Evolutionary conservation across 2,113 vertebrate genomes (phyloP).

Genomic region (Cinclus cinclus): DNA sequence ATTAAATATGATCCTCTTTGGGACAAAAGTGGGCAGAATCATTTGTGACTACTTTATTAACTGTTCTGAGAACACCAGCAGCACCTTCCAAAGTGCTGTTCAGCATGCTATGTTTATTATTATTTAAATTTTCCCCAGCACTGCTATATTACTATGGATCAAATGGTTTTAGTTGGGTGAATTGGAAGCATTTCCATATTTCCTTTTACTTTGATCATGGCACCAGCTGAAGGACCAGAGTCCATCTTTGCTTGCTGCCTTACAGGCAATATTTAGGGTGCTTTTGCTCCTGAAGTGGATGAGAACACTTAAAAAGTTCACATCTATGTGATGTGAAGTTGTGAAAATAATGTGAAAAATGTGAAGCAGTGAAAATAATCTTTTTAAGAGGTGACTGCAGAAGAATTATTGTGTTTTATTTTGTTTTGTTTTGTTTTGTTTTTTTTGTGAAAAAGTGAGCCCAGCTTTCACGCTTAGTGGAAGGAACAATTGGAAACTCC

Average conservation of each 20-base stretch:
- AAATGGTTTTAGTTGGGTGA: slow-evolving; percentile 76
- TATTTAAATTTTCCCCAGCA: slow-evolving; percentile 52
- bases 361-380: not conserved
- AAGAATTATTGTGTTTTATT: not conserved
- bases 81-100: slow-evolving; percentile 51
- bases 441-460: not conserved
- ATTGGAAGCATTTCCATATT: slow-evolving; percentile 77
- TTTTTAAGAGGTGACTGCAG: not conserved
- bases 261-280: not conserved
- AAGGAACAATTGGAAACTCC: accelerated
- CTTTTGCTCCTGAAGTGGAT: not conserved
- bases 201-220: slow-evolving; percentile 64
- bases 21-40: slow-evolving; percentile 68
- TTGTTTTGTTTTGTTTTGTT: no score
- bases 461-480: not conserved
- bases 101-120: slow-evolving; percentile 44
- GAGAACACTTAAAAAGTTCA: not conserved
- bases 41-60: slow-evolving; percentile 77
- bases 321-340: not conserved
- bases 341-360: not conserved
- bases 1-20: slow-evolving; percentile 76
- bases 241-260: not conserved
- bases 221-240: not conserved
- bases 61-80: slow-evolving; percentile 47
- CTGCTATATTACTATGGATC: slow-evolving; percentile 60